Evolutionary conservation across 2,888 invertebrate genomes (phyloP), one percentile per base, ranked within the genome.

Genomic region (Petrophora chlorosata): DNA sequence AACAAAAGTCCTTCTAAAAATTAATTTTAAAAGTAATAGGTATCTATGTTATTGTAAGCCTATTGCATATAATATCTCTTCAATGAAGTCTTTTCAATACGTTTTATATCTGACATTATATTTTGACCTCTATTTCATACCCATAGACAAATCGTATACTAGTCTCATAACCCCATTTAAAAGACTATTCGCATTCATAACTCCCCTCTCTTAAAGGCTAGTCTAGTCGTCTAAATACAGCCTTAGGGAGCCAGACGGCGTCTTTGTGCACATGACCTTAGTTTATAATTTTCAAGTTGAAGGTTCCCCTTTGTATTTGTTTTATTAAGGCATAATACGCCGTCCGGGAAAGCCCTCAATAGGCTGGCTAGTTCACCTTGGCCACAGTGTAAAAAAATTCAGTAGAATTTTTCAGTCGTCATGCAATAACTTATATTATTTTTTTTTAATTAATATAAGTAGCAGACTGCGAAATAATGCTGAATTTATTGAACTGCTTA

Each of bases 251-350:
- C 63, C 72, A 67, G 61, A 60, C 70, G 63, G 59, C 49, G 53
- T 48, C 65, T 79, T 83, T 84, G 72, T 82, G 47, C 13, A 43
- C 52, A 46, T 79, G 86, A 88, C 88, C 89, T 89, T 87, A 85
- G 75, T 78, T 79, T 82, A 81, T 79, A 80, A 72, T 69, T 77
- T 79, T 84, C 85, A 87, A 87, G 87, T 88, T 88, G 84, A 89
- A 88, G 87, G 88, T 85, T 79, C 70, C 63, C 78, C 49, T 78
- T 86, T 83, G 72, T 84, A 49, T 32, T 30, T 9, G 32, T 57
- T 56, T 51, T 57, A 51, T 56, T 75, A 73, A 73, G 71, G 73
- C 73, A 71, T 67, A 76, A 76, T 73, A 76, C 43, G 34, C 56
- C 68, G 82, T 82, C 79, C 56, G 72, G 78, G 78, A 76, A 79